These are phyloP conservation scores for Samia ricini DNA, from an alignment of 1,140 invertebrate genomes.

Conservation along the genomic window DNA sequence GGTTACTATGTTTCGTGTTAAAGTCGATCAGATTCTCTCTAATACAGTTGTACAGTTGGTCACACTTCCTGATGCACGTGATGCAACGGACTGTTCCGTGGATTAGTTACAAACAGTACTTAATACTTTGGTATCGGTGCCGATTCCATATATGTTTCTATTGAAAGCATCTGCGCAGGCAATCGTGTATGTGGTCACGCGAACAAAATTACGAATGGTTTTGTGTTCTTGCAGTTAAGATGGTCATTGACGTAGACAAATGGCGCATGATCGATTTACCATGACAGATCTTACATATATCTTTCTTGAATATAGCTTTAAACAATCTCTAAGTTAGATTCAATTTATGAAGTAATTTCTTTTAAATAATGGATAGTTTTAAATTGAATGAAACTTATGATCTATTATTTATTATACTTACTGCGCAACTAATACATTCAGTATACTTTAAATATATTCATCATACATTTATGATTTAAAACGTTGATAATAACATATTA, in stretches of 20 bases:
- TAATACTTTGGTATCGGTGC: conserved; percentile 15
- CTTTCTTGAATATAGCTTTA: not conserved
- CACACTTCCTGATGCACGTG: conserved; percentile 42
- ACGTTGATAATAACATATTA: too few species aligned
- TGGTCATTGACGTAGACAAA: not conserved
- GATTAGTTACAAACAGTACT: conserved; percentile 26
- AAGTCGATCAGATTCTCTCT: conserved; percentile 21
- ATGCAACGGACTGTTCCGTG: conserved; percentile 35
- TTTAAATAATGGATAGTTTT: too few species aligned
- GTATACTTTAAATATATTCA: too few species aligned
- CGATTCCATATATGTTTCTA: conserved; percentile 21
- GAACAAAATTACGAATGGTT: conserved; percentile 21
- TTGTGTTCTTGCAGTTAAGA: not conserved
- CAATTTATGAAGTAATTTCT: too few species aligned
- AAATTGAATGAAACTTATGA: too few species aligned
- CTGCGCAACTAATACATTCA: too few species aligned
- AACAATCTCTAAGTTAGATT: not conserved
- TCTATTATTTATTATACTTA: too few species aligned
- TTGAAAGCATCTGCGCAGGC: conserved; percentile 21
- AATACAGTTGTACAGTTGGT: conserved; percentile 1
- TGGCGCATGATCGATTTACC: not conserved
- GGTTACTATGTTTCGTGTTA: conserved; percentile 21
- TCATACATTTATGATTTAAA: too few species aligned
- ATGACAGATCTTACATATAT: conserved; percentile 5
- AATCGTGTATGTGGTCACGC: conserved; percentile 35